Evolutionary conservation across 1,140 invertebrate species (phyloP), one percentile per base, ranked within the genome.

Genomic region (Marisa cornuarietis): DNA sequence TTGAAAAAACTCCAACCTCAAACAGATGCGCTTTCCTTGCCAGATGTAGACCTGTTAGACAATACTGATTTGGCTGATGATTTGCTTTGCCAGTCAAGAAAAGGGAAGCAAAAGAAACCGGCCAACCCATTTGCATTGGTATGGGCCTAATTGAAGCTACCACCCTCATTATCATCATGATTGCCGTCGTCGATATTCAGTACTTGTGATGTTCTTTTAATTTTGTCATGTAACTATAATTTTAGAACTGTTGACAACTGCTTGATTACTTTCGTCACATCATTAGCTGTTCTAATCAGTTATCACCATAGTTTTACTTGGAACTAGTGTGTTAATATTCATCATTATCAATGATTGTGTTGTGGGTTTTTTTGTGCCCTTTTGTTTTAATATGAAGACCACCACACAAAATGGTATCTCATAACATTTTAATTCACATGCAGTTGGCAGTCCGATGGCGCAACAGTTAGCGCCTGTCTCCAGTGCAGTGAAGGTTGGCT

Each of bases 81-180:
- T 51, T 71, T 71, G 54, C n/a, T 42, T 87, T 90, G 61, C 86
- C 84, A 52, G 71, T 79, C 52, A 61, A 83, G 71, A 78, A 88
- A 79, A 87, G 90, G 73, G 91, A 91, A 79, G 90, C 91, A 91
- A 82, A 93, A 92, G 81, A 89, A 92, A 82, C 63, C 52, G 20
- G 89, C 92, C 22, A 94, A 94, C 88, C 90, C 93, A 83, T 94
- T 94, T 87, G 93, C 94, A 91, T 89, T 94, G 92, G 94, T 93
- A 91, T 91, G 88, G 62, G 74, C 58, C 65, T 81, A 63, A 74
- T 42, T 6, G 31, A 4, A 78, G 72, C 42, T 71, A 52, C 69
- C 72, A 62, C 76, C 76, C 49, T 62, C 61, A 31, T 65, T 79
- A 31, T 10, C 66, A 74, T 24, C 69, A 66, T 11, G 9, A 22